phyloP scores from a whole-genome alignment of 2,797 vertebrate genomes.

The Crenuchus spilurus region DNA sequence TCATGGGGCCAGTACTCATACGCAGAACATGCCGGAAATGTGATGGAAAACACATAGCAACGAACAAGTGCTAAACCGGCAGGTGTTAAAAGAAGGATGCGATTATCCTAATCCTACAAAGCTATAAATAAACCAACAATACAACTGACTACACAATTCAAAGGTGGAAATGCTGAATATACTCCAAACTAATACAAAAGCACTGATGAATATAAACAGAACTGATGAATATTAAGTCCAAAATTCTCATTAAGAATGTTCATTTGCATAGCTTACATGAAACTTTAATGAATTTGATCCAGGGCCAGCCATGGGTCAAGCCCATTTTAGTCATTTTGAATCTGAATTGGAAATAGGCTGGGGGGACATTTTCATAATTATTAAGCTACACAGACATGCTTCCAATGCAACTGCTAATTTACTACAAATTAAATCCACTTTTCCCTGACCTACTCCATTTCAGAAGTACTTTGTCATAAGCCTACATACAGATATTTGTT shows the following conservation, averaged over 20 bases:
- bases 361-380: conserved; percentile 23
- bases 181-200: neutral
- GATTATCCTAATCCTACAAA: neutral
- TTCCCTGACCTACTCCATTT: conserved; percentile 2
- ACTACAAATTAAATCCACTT: conserved; percentile 19
- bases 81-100: conserved; percentile 15
- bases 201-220: neutral
- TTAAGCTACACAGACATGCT: neutral
- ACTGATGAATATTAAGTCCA: neutral
- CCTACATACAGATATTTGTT: neutral
- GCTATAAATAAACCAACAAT: neutral
- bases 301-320: conserved; percentile 5
- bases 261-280: conserved; percentile 30
- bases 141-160: neutral
- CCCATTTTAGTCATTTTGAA: conserved; percentile 8
- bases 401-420: conserved; percentile 12
- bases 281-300: conserved; percentile 30
- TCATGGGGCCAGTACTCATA: conserved; percentile 40
- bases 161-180: neutral
- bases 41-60: conserved; percentile 39
- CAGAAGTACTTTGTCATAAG: conserved; percentile 4
- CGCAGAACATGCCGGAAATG: conserved; percentile 46
- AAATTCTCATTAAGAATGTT: conserved; percentile 19
- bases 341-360: neutral
- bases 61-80: conserved; percentile 2